Percentiles rank a stretch among this genome's conserved stretches.
Conservation (phyloP, 2,888 invertebrate species). For the Thera britannica region DNA sequence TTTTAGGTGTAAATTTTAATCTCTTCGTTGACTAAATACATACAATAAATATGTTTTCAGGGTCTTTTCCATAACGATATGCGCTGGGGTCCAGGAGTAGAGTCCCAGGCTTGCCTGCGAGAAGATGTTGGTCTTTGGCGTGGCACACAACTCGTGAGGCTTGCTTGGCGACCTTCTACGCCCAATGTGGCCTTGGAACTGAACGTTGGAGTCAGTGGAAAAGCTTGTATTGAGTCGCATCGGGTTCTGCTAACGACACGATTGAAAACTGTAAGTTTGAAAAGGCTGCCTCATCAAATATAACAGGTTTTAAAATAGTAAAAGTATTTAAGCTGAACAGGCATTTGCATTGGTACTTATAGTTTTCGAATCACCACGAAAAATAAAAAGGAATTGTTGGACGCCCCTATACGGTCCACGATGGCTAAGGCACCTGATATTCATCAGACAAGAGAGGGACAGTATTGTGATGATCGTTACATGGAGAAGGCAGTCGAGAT, state of each 20-base stretch:
- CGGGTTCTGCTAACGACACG: constrained; percentile 50
- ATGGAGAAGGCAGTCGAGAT: too few species aligned
- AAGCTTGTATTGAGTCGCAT: constrained; percentile 50
- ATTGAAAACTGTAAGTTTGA: constrained; percentile 46
- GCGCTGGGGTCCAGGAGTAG: constrained; percentile 85
- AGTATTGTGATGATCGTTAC: too few species aligned
- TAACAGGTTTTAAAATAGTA: too few species aligned
- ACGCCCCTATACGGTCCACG: too few species aligned
- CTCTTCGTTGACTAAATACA: too few species aligned
- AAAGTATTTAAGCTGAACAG: too few species aligned
- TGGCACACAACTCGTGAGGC: constrained; percentile 71
- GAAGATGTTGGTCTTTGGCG: constrained; percentile 85
- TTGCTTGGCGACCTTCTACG: constrained; percentile 66
- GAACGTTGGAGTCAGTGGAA: constrained; percentile 44
- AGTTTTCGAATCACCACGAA: too few species aligned
- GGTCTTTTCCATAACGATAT: constrained; percentile 79
- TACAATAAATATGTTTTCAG: constrained; percentile 48
- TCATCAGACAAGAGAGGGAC: too few species aligned
- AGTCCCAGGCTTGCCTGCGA: constrained; percentile 64
- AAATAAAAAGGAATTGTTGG: too few species aligned
- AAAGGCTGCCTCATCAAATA: background rate
- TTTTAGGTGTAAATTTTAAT: too few species aligned
- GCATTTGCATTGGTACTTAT: too few species aligned
- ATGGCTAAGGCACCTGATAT: too few species aligned
- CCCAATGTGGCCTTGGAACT: constrained; percentile 61